Percentiles rank a stretch among this genome's conserved stretches.
phyloP scores from a whole-genome alignment of 53 echinoderm and acorn worm genomes.

The Mesocentrotus franciscanus region DNA sequence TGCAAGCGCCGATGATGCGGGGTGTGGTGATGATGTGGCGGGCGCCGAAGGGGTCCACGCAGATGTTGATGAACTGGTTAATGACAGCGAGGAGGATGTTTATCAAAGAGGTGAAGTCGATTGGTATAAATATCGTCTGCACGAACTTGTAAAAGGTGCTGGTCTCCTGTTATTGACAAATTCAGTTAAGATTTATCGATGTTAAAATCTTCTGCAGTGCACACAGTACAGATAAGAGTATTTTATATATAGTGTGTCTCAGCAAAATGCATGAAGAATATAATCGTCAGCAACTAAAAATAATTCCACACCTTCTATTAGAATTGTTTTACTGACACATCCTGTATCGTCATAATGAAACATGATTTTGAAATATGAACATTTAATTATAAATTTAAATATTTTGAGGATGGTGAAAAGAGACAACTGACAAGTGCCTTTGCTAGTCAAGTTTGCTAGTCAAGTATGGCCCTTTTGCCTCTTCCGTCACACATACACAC shows the following conservation, averaged over 20 bases:
- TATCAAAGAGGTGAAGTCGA: neutral
- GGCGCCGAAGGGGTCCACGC: too few species aligned
- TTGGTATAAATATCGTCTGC: neutral
- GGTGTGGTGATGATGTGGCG: conserved; percentile 25
- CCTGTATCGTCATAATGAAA: too few species aligned
- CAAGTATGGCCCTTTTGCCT: too few species aligned
- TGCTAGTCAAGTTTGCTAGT: too few species aligned
- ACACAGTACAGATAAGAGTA: too few species aligned
- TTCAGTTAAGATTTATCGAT: neutral
- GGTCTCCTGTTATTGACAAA: neutral
- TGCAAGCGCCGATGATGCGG: neutral
- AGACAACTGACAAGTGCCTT: too few species aligned
- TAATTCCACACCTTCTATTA: neutral
- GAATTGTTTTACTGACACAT: too few species aligned
- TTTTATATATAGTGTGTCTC: neutral
- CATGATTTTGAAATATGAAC: too few species aligned
- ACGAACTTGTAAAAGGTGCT: neutral
- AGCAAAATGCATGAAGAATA: neutral
- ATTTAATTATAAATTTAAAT: too few species aligned
- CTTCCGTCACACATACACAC: too few species aligned
- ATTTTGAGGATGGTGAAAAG: too few species aligned
- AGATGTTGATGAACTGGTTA: conserved; percentile 5
- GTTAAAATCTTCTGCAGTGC: neutral
- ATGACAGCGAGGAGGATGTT: neutral
- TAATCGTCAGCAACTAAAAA: neutral